Percentiles rank a stretch among this genome's conserved stretches.
phyloP scores from a whole-genome alignment of 2,797 vertebrate genomes.

The Enteromius afrohamiltoni region DNA sequence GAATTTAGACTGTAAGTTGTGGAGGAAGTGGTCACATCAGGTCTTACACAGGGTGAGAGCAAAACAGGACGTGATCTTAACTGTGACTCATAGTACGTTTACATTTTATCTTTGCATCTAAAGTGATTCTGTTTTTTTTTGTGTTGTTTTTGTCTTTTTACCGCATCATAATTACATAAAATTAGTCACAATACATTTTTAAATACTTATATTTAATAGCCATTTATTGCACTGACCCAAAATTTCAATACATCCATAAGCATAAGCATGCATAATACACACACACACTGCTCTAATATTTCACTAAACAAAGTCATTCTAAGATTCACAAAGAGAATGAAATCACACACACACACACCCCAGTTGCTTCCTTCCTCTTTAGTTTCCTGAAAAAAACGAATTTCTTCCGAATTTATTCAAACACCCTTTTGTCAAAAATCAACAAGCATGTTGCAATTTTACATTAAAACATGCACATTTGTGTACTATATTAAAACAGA shows the following conservation, averaged over 20 bases:
- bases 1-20: neutral
- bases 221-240: neutral
- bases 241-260: neutral
- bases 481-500: neutral
- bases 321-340: neutral
- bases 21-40: constrained; percentile 3
- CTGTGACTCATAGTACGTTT: neutral
- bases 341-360: neutral
- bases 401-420: neutral
- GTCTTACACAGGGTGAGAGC: neutral
- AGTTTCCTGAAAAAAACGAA: neutral
- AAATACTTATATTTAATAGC: neutral
- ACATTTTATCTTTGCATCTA: neutral
- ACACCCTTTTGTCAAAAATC: neutral
- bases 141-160: too few species aligned
- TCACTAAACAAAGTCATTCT: neutral
- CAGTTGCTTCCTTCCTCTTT: constrained; percentile 21
- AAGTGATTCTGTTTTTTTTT: neutral
- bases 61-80: constrained; percentile 23
- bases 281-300: neutral
- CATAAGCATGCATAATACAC: neutral
- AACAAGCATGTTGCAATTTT: neutral
- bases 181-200: neutral
- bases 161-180: neutral
- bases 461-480: neutral